Conservation (phyloP, 2,113 vertebrate genomes). For the Scolopax mira region DNA sequence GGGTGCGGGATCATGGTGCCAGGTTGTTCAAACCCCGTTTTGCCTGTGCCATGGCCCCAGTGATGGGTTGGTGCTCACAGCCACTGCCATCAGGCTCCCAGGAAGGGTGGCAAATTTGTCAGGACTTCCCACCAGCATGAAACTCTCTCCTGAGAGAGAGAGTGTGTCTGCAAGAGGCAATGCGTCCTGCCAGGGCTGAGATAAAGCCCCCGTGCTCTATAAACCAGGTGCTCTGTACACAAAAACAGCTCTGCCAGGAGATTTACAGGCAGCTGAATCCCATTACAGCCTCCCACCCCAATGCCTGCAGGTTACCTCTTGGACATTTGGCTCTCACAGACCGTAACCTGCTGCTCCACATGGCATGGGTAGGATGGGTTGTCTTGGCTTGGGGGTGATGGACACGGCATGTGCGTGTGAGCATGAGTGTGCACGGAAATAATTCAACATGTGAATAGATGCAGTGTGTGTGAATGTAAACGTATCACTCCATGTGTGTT, state of each 20-base stretch:
- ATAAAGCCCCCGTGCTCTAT: neutral
- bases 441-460: fast-evolving
- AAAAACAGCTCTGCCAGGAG: neutral
- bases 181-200: neutral
- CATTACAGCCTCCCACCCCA: neutral
- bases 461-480: fast-evolving
- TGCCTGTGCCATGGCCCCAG: neutral
- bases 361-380: neutral
- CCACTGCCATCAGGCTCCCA: neutral
- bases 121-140: neutral
- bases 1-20: neutral
- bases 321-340: neutral
- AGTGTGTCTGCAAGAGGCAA: neutral
- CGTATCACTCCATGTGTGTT: neutral
- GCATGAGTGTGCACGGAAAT: fast-evolving
- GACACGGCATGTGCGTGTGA: fast-evolving
- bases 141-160: neutral
- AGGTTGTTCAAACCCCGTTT: neutral
- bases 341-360: fast-evolving
- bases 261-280: neutral
- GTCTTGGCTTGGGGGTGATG: neutral
- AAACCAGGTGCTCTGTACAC: neutral
- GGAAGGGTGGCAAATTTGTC: neutral
- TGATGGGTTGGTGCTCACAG: fast-evolving
- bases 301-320: neutral